These are phyloP conservation scores for Eupithecia dodoneata DNA, from an alignment of 2,888 invertebrate genomes.

Conservation along the genomic window DNA sequence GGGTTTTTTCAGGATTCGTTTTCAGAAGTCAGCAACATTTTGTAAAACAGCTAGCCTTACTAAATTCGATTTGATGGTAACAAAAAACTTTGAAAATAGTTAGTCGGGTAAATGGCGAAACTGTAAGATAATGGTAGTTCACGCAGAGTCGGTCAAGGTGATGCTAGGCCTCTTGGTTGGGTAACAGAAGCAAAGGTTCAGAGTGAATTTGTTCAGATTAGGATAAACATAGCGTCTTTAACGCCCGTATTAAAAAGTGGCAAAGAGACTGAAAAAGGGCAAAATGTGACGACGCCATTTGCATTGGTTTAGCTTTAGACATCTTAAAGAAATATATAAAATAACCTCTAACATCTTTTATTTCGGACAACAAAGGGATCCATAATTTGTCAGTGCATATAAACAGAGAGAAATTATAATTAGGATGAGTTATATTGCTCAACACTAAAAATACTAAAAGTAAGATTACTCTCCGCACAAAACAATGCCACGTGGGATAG, in stretches of 20 bases:
- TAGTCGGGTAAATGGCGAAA: constrained; percentile 12
- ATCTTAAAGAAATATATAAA: too few relatives aligned
- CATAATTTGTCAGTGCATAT: too few relatives aligned
- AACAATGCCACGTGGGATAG: too few relatives aligned
- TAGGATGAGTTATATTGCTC: too few relatives aligned
- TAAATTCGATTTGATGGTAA: neutral
- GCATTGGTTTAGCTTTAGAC: too few relatives aligned
- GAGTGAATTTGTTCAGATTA: neutral
- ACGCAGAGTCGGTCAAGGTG: constrained; percentile 5
- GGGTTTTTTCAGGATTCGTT: neutral
- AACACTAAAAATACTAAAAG: too few relatives aligned
- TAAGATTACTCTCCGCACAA: too few relatives aligned
- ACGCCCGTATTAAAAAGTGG: neutral
- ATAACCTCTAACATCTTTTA: too few relatives aligned
- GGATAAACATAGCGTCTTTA: neutral
- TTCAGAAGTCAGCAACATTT: neutral
- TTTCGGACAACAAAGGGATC: too few relatives aligned
- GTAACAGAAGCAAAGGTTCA: neutral
- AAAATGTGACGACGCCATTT: too few relatives aligned
- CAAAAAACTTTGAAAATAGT: neutral
- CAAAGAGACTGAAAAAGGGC: neutral
- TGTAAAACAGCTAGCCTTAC: neutral
- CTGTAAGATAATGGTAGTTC: constrained; percentile 15
- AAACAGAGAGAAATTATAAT: too few relatives aligned
- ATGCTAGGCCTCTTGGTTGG: neutral